Evolutionary conservation across 2,888 invertebrate genomes (phyloP), one percentile per base, ranked within the genome.

Genomic region (Tetragnatha montana): DNA sequence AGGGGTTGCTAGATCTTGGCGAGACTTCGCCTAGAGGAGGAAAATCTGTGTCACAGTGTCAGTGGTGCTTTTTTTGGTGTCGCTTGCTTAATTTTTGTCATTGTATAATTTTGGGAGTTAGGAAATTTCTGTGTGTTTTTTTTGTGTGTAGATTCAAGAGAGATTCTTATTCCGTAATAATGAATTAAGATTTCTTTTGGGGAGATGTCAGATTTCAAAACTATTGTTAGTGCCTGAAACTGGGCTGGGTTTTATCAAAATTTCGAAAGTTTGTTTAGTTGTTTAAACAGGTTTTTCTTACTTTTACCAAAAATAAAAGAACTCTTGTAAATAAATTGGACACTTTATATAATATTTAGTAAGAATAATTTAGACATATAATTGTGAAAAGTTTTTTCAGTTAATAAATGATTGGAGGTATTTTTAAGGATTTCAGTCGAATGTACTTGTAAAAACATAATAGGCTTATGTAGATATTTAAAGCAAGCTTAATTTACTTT

Each of bases 41-140:
- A 49, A 70, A 4, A 82, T 82, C 22, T 82, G 35, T 82, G 82
- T 82, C 74, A 82, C 82, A 73, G 47, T 82, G 82, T 82, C 82
- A 82, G 21, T 21, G 51, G 51, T 19, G 12, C 10, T 60, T 60
- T 60, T 14, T 60, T 1, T 17, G 60, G 4, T 60, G 60, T 8
- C 17, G 17, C 60, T 60, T 60, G 60, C 60, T 17, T 17, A 60
- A 60, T 17, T 6, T 17, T 60, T 60, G 60, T 17, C 12, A 60
- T 60, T 60, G 60, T 60, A 12, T 60, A 8, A 60, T 60, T 60
- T 60, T 60, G 60, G 17, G 17, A 60, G 60, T 60, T 60, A 4
- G 60, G 60, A 10, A 35, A 35, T 1, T 35, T 35, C 8, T 60
- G 10, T 17, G 35, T 35, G 35, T 35, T 35, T 35, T 35, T 35